Percentiles rank a stretch among this genome's conserved stretches.
phyloP scores from a whole-genome alignment of 1,140 invertebrate species.

The Hyles vespertilio region DNA sequence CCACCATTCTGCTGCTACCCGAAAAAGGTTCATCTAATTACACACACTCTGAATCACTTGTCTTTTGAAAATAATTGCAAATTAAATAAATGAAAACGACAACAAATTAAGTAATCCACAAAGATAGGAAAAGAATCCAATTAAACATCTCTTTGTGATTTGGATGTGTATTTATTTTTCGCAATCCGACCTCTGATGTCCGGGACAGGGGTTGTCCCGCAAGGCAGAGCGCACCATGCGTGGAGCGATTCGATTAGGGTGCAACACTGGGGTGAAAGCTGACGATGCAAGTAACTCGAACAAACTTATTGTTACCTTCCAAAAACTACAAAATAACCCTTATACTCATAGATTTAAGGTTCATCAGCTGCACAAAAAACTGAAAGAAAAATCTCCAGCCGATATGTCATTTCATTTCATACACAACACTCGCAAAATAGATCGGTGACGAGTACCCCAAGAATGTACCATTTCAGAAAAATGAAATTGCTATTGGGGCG shows the following conservation, averaged over 20 bases:
- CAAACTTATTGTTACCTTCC: conserved; percentile 29
- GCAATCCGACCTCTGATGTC: conserved; percentile 63
- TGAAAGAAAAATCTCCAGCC: conserved; percentile 26
- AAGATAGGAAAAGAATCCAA: conserved; percentile 59
- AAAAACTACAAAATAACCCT: conserved; percentile 13
- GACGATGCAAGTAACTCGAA: conserved; percentile 56
- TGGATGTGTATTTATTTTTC: conserved; percentile 68
- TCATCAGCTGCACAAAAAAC: conserved; percentile 11
- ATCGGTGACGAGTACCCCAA: conserved; percentile 63
- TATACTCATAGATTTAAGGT: conserved; percentile 23
- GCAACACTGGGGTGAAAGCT: conserved; percentile 60
- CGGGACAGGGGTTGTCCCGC: conserved; percentile 57
- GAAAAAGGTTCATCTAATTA: no score
- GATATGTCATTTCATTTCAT: conserved; percentile 69
- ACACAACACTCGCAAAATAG: conserved; percentile 67
- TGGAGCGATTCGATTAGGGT: conserved; percentile 71
- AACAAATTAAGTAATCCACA: conserved; percentile 59
- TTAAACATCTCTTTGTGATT: conserved; percentile 62
- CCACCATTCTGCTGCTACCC: no score
- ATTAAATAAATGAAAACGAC: conserved; percentile 20
- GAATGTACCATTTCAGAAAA: conserved; percentile 66
- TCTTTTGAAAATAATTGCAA: no score
- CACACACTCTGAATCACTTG: no score
- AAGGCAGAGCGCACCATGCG: conserved; percentile 60
- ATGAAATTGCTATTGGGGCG: conserved; percentile 69